Base-by-base conservation (phyloP, 2,113 vertebrate genomes). In the Eublepharis macularius region DNA sequence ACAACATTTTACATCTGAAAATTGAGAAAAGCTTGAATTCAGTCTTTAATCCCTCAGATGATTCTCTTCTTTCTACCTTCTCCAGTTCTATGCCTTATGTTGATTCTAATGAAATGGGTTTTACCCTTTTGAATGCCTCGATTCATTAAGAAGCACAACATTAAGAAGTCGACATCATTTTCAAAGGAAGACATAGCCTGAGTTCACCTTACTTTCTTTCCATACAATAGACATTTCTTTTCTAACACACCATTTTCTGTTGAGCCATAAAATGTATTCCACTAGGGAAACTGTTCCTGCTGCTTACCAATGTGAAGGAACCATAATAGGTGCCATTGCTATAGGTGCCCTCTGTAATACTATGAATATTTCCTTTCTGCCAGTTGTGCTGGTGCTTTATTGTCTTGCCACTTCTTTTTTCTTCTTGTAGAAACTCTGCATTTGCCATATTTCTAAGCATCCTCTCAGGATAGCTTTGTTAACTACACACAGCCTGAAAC, bases 391-490 rank as follows among this genome's bases (percentile, higher is more conserved):
- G 12, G 57, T 82, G 1, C 1, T 76, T 83, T 65, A 8, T 57
- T 45, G 11, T 81, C 29, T 60, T 34, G 81, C 76, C 49, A 36
- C 3, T 6, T 47, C 66, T 80, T 86, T 69, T 29, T 76, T 84
- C 85, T 81, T 43, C 81, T 36, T 34, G 86, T 14, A 47, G 54
- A 83, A 79, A 76, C 51, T 86, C 76, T 83, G 75, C 24, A 9
- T 34, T 76, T 90, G 41, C 86, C 32, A 3, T 6, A 24, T 66
- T 63, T 78, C 47, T 63, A 36, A 6, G 4, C 17, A 24, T n/a
- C 0, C 0, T 1, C 32, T 36, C 36, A 10, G 0, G 69, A 9
- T 89, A 65, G 45, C 51, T 34, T 10, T 45, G 26, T 0, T 0
- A 4, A n/a, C 21, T 41, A 69, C 45, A 24, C 66, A 21, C 39